Conservation (phyloP, 2,113 vertebrate species). For the Oryzias celebensis region DNA sequence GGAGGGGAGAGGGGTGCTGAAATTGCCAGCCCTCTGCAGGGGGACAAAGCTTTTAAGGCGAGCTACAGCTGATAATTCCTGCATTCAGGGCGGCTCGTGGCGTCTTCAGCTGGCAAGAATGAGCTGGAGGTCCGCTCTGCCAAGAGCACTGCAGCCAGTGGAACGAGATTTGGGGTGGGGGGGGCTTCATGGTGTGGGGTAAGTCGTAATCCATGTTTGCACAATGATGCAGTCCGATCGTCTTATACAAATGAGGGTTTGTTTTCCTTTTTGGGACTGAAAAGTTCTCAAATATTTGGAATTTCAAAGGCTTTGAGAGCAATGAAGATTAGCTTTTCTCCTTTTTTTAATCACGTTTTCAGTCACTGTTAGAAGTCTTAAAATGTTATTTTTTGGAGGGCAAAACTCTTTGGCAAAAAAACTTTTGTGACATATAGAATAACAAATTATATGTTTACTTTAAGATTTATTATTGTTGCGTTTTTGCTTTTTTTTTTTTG, state of each 20-base stretch:
- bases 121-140: slow-evolving; percentile 37
- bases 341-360: not conserved
- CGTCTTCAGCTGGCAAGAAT: slow-evolving; percentile 44
- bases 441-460: too few species aligned
- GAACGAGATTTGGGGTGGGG: not conserved
- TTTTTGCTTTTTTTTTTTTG: too few species aligned
- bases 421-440: too few species aligned
- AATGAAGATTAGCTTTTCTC: not conserved
- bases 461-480: too few species aligned
- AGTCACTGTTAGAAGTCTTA: not conserved
- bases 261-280: slow-evolving; percentile 1
- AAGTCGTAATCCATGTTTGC: slow-evolving; percentile 32
- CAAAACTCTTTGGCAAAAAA: too few species aligned
- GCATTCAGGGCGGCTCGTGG: slow-evolving; percentile 41
- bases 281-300: slow-evolving; percentile 2
- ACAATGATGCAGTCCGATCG: slow-evolving; percentile 25
- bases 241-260: slow-evolving; percentile 27
- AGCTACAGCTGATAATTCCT: slow-evolving; percentile 57
- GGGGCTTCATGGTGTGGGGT: slow-evolving; percentile 26
- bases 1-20: slow-evolving; percentile 49
- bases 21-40: slow-evolving; percentile 16
- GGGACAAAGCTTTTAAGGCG: slow-evolving; percentile 53
- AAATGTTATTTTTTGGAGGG: too few species aligned
- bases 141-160: slow-evolving; percentile 28
- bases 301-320: not conserved